Evolutionary conservation across 2,888 invertebrate species (phyloP), one percentile per base, ranked within the genome.

Genomic region (Drosophila heteroneura): DNA sequence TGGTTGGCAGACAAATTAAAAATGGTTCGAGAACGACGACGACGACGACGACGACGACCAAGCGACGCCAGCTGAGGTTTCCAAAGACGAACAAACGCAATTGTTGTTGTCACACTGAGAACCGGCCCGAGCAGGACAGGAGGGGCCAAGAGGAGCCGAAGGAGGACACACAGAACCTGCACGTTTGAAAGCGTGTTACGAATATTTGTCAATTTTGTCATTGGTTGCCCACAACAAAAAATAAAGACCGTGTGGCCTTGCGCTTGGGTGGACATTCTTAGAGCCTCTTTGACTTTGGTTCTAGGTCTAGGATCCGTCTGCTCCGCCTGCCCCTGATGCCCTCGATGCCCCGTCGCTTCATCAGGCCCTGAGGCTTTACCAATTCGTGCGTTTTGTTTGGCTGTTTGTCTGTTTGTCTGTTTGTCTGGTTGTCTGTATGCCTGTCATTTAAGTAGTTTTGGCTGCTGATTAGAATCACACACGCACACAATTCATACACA

Each of bases 381-480:
- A 77, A 80, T 74, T 64, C 61, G 52, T 56, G 65, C 63, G 67
- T 62, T 76, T 74, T 78, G 79, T 66, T 66, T 61, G 79, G 26
- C 56, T 65, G 33, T 73, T 26, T 26, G 26, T 26, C 26, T 65
- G 33, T 73, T 26, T 26, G 26, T 26, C 26, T 22, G 22, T 0
- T 75, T 79, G 39, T 26, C 56, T 63, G 65, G 53, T 37, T 16
- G 37, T 79, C 56, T 63, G 62, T 58, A 65, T 73, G 77, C 53
- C 63, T 81, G 83, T 70, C 71, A 75, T 74, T 74, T 74, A 65
- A 73, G 69, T 87, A 78, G 78, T 87, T 87, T 66, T 67, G 70
- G 69, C 74, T 75, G 65, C 81, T 89, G 90, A 90, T 86, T 90
- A 81, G 81, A 90, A 86, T 90, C 90, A 78, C 76, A 74, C 81